Percentiles rank a stretch among this genome's conserved stretches.
Conservation (phyloP, 2,797 vertebrate genomes). For the Acipenser oxyrinchus region DNA sequence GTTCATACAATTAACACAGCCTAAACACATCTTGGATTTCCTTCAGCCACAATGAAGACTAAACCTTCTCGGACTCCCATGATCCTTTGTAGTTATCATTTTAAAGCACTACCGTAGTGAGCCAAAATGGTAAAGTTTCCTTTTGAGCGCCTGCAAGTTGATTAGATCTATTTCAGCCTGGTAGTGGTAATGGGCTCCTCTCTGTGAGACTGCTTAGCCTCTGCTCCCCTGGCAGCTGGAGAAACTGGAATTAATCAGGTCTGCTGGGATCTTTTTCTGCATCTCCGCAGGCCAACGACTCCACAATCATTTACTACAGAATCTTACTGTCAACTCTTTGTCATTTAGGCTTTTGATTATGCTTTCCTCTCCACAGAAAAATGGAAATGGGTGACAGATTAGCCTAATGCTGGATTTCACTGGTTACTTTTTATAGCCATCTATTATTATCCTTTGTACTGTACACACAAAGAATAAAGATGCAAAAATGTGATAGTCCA, state of each 20-base stretch:
- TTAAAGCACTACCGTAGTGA: slow-evolving; percentile 71
- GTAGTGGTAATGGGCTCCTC: slow-evolving; percentile 95
- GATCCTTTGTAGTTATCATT: slow-evolving; percentile 76
- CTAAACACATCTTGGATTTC: slow-evolving; percentile 65
- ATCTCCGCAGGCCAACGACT: slow-evolving; percentile 89
- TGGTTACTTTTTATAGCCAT: slow-evolving; percentile 70
- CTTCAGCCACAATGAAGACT: slow-evolving; percentile 70
- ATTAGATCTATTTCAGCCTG: slow-evolving; percentile 95
- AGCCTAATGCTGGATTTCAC: slow-evolving; percentile 74
- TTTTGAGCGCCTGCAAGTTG: slow-evolving; percentile 81
- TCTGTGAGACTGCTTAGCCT: slow-evolving; percentile 86
- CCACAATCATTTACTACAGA: slow-evolving; percentile 98
- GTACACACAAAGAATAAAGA: slow-evolving; percentile 49
- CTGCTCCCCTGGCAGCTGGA: slow-evolving; percentile 86
- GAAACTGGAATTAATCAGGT: slow-evolving; percentile 99
- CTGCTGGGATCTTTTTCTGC: slow-evolving; percentile 95
- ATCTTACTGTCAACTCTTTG: slow-evolving; percentile 99
- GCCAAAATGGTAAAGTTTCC: slow-evolving; percentile 83
- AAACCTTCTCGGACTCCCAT: slow-evolving; percentile 73
- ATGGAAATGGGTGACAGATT: slow-evolving; percentile 86
- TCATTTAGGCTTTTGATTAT: slow-evolving; percentile 98
- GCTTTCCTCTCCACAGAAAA: slow-evolving; percentile 62
- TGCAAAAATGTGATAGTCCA: slow-evolving; percentile 33
- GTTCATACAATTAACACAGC: slow-evolving; percentile 68
- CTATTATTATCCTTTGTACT: slow-evolving; percentile 67